These are phyloP conservation scores for Cavia aperea DNA, from an alignment of 2,113 vertebrate species.

Conservation along the genomic window DNA sequence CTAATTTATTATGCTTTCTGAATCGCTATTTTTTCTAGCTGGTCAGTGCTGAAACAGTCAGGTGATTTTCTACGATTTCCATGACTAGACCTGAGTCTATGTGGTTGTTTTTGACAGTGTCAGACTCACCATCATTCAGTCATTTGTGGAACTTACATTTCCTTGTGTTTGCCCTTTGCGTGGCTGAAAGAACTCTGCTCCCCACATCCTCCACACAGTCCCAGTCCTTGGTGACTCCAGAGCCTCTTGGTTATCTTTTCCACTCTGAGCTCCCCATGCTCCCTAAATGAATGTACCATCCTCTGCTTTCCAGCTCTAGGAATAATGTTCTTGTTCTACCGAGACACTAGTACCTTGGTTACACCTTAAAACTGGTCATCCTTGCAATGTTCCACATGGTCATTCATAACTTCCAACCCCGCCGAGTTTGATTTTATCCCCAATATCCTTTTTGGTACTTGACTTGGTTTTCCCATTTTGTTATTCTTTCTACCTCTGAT, in stretches of 20 bases:
- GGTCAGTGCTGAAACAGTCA: constrained; percentile 6
- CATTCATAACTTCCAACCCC: background rate
- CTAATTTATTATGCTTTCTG: constrained; percentile 56
- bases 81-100: background rate
- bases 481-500: accelerated
- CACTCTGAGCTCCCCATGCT: background rate
- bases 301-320: background rate
- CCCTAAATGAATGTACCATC: background rate
- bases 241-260: background rate
- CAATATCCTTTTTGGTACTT: background rate
- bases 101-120: background rate
- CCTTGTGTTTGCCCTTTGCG: background rate
- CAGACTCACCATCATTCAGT: background rate
- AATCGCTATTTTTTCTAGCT: constrained; percentile 54
- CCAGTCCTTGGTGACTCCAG: background rate
- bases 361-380: background rate
- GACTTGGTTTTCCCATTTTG: background rate
- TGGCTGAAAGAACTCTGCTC: background rate
- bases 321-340: background rate
- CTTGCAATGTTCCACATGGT: background rate
- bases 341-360: background rate
- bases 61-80: constrained; percentile 12
- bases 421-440: background rate
- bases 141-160: background rate
- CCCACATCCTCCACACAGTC: background rate